These are phyloP conservation scores for Epinotia ramella DNA, from an alignment of 2,888 invertebrate genomes.

Conservation along the genomic window DNA sequence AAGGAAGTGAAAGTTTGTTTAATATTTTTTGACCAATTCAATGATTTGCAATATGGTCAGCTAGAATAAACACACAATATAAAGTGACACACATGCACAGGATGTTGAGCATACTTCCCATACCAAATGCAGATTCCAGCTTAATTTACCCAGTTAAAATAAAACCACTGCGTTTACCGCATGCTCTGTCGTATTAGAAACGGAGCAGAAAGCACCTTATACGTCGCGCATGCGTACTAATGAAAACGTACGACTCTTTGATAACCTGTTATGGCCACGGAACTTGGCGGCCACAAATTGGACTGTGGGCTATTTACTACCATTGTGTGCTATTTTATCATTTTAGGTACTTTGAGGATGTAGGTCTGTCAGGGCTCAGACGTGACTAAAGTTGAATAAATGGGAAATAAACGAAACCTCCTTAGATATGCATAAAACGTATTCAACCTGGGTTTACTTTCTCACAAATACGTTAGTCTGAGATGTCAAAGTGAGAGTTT, in stretches of 20 bases:
- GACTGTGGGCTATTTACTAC: constrained; percentile 66
- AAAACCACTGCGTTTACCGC: constrained; percentile 16
- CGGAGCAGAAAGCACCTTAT: constrained; percentile 59
- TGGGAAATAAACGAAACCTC: too few relatives aligned
- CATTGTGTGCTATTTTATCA: constrained; percentile 57
- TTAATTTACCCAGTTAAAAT: constrained; percentile 17
- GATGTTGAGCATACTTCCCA: background rate
- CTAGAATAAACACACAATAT: too few relatives aligned
- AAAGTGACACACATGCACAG: background rate
- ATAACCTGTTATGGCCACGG: constrained; percentile 77
- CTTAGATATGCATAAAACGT: too few relatives aligned
- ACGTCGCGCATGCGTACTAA: constrained; percentile 66
- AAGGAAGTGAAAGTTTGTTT: too few relatives aligned
- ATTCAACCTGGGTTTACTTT: too few relatives aligned
- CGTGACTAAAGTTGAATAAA: background rate
- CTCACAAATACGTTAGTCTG: too few relatives aligned
- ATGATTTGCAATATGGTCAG: too few relatives aligned
- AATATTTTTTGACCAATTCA: too few relatives aligned
- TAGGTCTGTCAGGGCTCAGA: background rate
- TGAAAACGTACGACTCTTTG: constrained; percentile 82
- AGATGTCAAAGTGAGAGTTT: too few relatives aligned
- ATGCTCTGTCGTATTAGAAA: constrained; percentile 44
- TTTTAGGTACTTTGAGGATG: background rate
- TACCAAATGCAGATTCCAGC: background rate
- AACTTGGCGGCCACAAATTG: constrained; percentile 70